These are phyloP conservation scores for Eledone cirrhosa DNA, from an alignment of 2,888 invertebrate genomes.

Conservation along the genomic window DNA sequence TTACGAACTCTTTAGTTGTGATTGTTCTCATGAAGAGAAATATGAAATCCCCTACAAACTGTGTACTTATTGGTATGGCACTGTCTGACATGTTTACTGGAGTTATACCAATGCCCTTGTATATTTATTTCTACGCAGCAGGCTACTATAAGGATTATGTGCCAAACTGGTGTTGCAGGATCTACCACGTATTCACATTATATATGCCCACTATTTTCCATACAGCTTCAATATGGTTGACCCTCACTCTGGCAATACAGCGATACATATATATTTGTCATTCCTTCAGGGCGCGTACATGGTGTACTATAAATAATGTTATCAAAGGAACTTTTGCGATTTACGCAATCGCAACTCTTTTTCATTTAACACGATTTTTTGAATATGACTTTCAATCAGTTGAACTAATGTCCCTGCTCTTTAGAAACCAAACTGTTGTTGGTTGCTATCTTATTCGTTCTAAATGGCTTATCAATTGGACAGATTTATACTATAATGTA, in stretches of 20 bases:
- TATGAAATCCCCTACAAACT: conserved; percentile 91
- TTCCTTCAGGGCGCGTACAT: conserved; percentile 85
- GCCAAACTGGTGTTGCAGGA: conserved; percentile 80
- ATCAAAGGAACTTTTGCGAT: conserved; percentile 83
- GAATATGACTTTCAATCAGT: conserved; percentile 76
- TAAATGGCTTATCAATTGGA: conserved; percentile 46
- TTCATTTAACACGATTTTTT: conserved; percentile 84
- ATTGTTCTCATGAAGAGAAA: conserved; percentile 88
- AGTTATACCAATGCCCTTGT: conserved; percentile 70
- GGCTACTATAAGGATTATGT: conserved; percentile 85
- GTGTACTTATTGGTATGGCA: conserved; percentile 95
- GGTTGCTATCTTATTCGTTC: conserved; percentile 44
- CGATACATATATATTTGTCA: conserved; percentile 95
- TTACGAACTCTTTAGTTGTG: conserved; percentile 90
- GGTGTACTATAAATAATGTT: conserved; percentile 73
- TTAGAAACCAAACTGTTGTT: conserved; percentile 44
- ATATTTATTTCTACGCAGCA: conserved; percentile 90
- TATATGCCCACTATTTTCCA: conserved; percentile 75
- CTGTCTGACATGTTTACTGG: conserved; percentile 91
- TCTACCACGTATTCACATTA: conserved; percentile 70
- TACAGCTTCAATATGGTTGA: conserved; percentile 93
- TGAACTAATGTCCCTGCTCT: conserved; percentile 70
- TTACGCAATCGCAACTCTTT: conserved; percentile 80
- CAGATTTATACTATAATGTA: conserved; percentile 81
- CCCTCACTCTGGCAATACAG: conserved; percentile 88